Percentiles rank a stretch among this genome's conserved stretches.
These are phyloP conservation scores for Salminus brasiliensis DNA, from an alignment of 2,113 vertebrate species.

Conservation along the genomic window DNA sequence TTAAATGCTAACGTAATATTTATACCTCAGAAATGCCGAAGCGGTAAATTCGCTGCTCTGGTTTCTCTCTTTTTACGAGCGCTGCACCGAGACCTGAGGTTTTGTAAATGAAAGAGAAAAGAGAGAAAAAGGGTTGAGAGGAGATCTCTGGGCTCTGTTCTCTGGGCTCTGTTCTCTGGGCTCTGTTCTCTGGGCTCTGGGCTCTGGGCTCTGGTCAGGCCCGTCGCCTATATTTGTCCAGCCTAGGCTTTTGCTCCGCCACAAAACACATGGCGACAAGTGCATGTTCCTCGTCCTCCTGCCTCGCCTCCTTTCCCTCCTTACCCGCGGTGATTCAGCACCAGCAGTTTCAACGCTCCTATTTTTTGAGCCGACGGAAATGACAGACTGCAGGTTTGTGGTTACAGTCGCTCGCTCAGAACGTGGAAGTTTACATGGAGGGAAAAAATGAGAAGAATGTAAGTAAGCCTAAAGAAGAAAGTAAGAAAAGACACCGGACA, in stretches of 20 bases:
- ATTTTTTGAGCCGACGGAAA: conserved; percentile 53
- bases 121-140: too few species aligned
- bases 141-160: conserved; percentile 33
- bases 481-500: not conserved
- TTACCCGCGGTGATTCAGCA: conserved; percentile 29
- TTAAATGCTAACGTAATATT: conserved; percentile 42
- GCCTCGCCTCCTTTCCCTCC: not conserved
- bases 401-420: conserved; percentile 29
- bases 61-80: conserved; percentile 24
- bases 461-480: conserved; percentile 1
- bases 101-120: conserved; percentile 44
- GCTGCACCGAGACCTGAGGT: conserved; percentile 47
- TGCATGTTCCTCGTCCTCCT: conserved; percentile 18
- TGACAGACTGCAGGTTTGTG: conserved; percentile 53
- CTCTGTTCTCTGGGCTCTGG: too few species aligned
- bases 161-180: too few species aligned
- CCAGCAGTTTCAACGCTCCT: conserved; percentile 41
- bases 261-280: conserved; percentile 52
- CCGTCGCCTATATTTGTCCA: conserved; percentile 15
- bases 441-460: not conserved
- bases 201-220: conserved; percentile 18
- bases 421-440: conserved; percentile 9
- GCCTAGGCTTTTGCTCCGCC: conserved; percentile 21
- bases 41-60: conserved; percentile 35
- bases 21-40: conserved; percentile 32